These are phyloP conservation scores for Adoxophyes honmai DNA, from an alignment of 1,140 invertebrate genomes.

Conservation along the genomic window DNA sequence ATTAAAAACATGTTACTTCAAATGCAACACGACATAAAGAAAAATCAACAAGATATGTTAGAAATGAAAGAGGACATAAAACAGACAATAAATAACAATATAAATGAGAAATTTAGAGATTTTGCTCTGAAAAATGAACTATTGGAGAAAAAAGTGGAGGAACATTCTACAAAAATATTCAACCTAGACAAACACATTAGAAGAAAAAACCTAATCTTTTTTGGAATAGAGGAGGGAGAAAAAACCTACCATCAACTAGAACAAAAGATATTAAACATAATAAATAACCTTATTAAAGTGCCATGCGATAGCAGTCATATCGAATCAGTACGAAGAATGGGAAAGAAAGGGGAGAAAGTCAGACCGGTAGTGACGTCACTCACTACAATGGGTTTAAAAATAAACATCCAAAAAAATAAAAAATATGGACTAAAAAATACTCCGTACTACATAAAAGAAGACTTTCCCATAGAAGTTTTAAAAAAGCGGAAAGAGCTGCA, in stretches of 20 bases:
- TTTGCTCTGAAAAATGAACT: too few species aligned
- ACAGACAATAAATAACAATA: neutral
- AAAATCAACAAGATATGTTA: neutral
- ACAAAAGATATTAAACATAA: too few species aligned
- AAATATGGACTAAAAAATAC: slow-evolving; percentile 22
- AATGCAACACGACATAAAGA: neutral
- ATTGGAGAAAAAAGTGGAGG: too few species aligned
- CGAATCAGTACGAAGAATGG: too few species aligned
- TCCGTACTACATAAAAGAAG: slow-evolving; percentile 33
- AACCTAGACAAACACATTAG: too few species aligned
- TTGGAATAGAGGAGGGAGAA: too few species aligned
- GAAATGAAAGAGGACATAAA: neutral
- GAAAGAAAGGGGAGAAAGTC: neutral
- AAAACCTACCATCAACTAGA: too few species aligned
- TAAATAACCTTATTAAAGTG: too few species aligned
- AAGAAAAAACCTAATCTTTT: too few species aligned
- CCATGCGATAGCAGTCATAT: too few species aligned
- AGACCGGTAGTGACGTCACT: slow-evolving; percentile 21
- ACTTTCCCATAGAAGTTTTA: slow-evolving; percentile 28
- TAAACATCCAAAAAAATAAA: slow-evolving; percentile 36
- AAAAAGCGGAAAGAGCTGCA: slow-evolving; percentile 30
- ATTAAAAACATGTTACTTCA: neutral
- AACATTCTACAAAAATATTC: too few species aligned
- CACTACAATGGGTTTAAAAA: slow-evolving; percentile 28
- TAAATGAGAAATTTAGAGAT: neutral